Evolutionary conservation across 2,888 invertebrate genomes (phyloP), one percentile per base, ranked within the genome.

Genomic region (Brachycybe producta): DNA sequence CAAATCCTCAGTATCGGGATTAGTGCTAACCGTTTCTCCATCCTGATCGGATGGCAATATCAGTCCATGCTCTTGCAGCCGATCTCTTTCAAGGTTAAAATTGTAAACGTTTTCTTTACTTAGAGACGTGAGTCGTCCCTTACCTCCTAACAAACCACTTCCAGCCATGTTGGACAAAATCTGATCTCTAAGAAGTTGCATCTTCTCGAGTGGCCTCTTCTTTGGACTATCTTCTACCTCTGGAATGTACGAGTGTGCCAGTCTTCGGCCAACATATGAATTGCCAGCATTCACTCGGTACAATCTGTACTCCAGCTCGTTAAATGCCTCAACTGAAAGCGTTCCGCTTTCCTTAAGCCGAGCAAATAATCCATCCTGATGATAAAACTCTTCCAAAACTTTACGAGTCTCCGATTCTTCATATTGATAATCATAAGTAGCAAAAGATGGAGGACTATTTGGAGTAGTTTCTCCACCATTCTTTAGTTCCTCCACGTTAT

Each of bases 321-420:
- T 44, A 30, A 53, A 53, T 13, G 46, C 51, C 36, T 49, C 38
- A 19, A 27, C 47, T 11, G 38, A 32, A 26, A 51, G 30, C n/a
- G 47, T 39, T 11, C 42, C 53, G 13, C 36, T 23, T 21, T 53
- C 50, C 30, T 36, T 40, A 27, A 51, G 32, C 19, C 30, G 39
- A 13, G 41, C 36, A 43, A 54, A 51, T 40, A 53, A 42, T 15
- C 49, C 41, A 24, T 49, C 52, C 47, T 60, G 83, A 66, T 84
- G 80, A 72, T 88, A 90, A 71, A 90, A 90, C 70, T 90, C 88
- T 64, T 90, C 88, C 38, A 90, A 71, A 41, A 90, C 88, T 71
- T 88, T 88, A 57, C 87, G 74, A 23, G 90, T 90, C 70, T 90
- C 88, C 0, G 88, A 88, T 69, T 88, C 88, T 69, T 90, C 90